A percentile compares a stretch with the other conserved stretches of the same genome.
These are phyloP conservation scores for Atta colombica DNA, from an alignment of 1,140 invertebrate genomes.

Conservation along the genomic window DNA sequence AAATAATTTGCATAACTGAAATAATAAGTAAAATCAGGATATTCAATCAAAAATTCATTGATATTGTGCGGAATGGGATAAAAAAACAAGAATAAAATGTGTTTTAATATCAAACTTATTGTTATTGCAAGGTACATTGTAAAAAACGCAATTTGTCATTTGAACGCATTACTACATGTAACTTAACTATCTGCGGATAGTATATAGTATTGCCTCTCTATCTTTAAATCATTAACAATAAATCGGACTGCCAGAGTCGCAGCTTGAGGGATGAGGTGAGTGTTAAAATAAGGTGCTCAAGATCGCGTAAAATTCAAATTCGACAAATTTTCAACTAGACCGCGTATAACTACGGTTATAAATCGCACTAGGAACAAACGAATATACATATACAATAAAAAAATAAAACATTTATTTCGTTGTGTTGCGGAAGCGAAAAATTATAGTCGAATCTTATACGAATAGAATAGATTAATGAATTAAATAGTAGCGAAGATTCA, in stretches of 20 bases:
- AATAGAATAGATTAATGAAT: slow-evolving; percentile 6
- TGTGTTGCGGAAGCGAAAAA: slow-evolving; percentile 22
- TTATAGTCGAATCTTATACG: slow-evolving; percentile 15
- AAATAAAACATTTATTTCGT: slow-evolving; percentile 49
- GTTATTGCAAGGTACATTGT: slow-evolving; percentile 64
- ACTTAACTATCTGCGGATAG: slow-evolving; percentile 57
- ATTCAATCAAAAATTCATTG: background rate
- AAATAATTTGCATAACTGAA: background rate
- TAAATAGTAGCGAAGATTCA: slow-evolving; percentile 31
- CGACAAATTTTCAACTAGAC: slow-evolving; percentile 34
- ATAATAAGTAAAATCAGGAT: background rate
- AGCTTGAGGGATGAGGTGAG: background rate
- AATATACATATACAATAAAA: slow-evolving; percentile 30
- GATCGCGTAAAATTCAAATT: slow-evolving; percentile 21
- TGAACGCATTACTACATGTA: slow-evolving; percentile 53
- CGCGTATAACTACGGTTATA: slow-evolving; percentile 13
- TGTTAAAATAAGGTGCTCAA: slow-evolving; percentile 19
- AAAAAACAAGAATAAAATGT: slow-evolving; percentile 57
- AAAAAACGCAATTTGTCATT: slow-evolving; percentile 59
- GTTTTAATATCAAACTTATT: slow-evolving; percentile 64
- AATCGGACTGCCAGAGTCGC: slow-evolving; percentile 36
- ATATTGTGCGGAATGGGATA: background rate
- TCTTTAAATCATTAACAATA: slow-evolving; percentile 48
- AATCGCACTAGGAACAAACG: slow-evolving; percentile 50
- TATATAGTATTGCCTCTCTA: slow-evolving; percentile 58